Evolutionary conservation across 1,140 invertebrate species (phyloP), one percentile per base, ranked within the genome.

Genomic region (Drosophila jambulina): DNA sequence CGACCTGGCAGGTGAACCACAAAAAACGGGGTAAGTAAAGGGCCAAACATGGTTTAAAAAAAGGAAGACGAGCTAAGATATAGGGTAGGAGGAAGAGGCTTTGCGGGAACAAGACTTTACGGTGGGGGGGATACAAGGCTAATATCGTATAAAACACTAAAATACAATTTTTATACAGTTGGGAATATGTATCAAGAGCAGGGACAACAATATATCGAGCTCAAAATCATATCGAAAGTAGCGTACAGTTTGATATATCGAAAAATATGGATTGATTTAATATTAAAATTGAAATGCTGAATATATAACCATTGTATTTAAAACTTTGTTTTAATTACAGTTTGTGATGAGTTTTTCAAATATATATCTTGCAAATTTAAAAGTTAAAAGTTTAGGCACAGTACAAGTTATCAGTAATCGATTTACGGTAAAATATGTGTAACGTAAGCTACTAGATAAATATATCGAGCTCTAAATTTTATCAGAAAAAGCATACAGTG

Each of bases 1-100:
- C 96, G 95, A 93, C 96, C 97, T 98, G 48, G 21, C 8, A 93
- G 43, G 46, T 29, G 15, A 48, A 59, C 27, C 42, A 25, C 36
- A 27, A 7, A 40, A 38, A n/a, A 56, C 42, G 42, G 0, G 3
- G 29, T 42, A 62, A 75, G 45, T 27, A 5, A 29, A 6, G 43
- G 0, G 42, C 15, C 23, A 40, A 63, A 49, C 12, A 42, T 1
- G 27, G 5, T 1, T 9, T 12, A 13, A 9, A 4, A 4, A 12
- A 9, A 4, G 25, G 17, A 21, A 36, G 21, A 40, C 40, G 13
- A 58, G 69, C 64, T 36, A 62, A 19, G 10, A 8, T 56, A 56
- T 38, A 8, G 36, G 53, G 17, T 12, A 8, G 38, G 1, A 32
- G n/a, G 53, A 15, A 23, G 1, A 32, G n/a, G 53, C 48, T 64